Percentiles rank a stretch among this genome's conserved stretches.
These are phyloP conservation scores for Tretioscincus oriximinensis DNA, from an alignment of 2,113 vertebrate genomes.

Conservation along the genomic window DNA sequence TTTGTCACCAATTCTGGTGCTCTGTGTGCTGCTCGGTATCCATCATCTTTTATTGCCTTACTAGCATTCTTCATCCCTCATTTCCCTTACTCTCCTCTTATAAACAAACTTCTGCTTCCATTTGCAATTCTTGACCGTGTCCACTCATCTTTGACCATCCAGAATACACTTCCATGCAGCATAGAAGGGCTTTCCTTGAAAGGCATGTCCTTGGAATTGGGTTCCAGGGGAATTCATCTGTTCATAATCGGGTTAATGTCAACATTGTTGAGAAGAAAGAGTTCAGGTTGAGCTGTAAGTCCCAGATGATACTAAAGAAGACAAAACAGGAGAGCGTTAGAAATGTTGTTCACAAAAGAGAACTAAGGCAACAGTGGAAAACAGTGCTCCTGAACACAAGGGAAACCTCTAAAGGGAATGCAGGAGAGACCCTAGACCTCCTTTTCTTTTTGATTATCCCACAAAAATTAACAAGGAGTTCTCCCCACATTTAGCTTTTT, in stretches of 20 bases:
- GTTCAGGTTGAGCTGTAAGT: conserved; percentile 75
- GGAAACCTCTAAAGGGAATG: background rate
- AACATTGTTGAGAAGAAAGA: conserved; percentile 82
- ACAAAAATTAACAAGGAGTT: background rate
- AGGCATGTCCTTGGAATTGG: background rate
- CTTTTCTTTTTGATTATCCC: background rate
- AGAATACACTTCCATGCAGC: conserved; percentile 36
- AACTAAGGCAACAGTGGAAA: background rate
- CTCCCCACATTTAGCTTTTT: too few relatives aligned
- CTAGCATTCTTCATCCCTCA: background rate
- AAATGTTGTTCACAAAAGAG: background rate
- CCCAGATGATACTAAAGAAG: conserved; percentile 70
- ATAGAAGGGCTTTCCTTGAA: conserved; percentile 6
- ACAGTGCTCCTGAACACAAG: background rate
- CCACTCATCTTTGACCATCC: conserved; percentile 49
- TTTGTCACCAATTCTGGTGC: background rate
- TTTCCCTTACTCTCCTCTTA: background rate
- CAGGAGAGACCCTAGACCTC: background rate
- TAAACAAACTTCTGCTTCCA: conserved; percentile 32
- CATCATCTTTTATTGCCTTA: background rate
- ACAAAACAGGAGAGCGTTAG: conserved; percentile 30
- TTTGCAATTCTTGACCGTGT: conserved; percentile 43
- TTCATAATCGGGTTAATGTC: conserved; percentile 57
- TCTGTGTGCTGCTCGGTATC: background rate
- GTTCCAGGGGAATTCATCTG: conserved; percentile 52